Evolutionary conservation across 1,140 invertebrate species (phyloP), one percentile per base, ranked within the genome.

Genomic region (Piezodorus guildinii): DNA sequence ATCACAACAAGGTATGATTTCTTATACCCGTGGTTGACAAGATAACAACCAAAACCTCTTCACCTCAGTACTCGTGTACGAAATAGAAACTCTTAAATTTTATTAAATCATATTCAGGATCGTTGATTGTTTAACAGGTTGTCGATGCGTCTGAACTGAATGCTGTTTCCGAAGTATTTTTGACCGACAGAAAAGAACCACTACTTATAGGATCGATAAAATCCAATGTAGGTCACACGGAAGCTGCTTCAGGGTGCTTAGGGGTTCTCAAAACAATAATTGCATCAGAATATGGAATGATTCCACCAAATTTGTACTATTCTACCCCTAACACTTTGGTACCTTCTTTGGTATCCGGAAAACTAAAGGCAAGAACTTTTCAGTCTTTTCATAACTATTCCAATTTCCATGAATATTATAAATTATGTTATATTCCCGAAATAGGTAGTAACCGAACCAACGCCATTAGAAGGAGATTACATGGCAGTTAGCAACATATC

Each of bases 141-240:
- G 23, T 68, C n/a, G 71, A 72, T 27, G 62, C 64, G 15, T 46
- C 64, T 21, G 71, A 72, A 43, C 58, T 69, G 27, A 68, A 70
- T 25, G 45, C 64, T 49, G 14, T 68, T 0, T 58, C 61, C n/a
- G 62, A 70, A 34, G 63, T 71, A 3, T 67, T 70, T 58, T 68
- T 65, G 46, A 59, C 43, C 23, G 56, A 66, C 9, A 62, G 69
- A 66, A 69, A 67, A 17, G 62, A 70, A 10, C 84, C 87, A n/a
- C 75, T 91, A 6, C 71, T 83, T 6, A 80, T 91, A 66, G 87
- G 88, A 5, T 86, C 86, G 1, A 78, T 88, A 2, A 90, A 90
- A 71, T 83, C 84, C 14, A 90, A 89, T 72, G 80, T 88, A 74
- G 88, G 88, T 0, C 86, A 90, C 70, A 77, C 85, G 21, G 86